A percentile compares a stretch with the other conserved stretches of the same genome.
These are phyloP conservation scores for Agrotis clavis DNA, from an alignment of 2,888 invertebrate species.

Conservation along the genomic window DNA sequence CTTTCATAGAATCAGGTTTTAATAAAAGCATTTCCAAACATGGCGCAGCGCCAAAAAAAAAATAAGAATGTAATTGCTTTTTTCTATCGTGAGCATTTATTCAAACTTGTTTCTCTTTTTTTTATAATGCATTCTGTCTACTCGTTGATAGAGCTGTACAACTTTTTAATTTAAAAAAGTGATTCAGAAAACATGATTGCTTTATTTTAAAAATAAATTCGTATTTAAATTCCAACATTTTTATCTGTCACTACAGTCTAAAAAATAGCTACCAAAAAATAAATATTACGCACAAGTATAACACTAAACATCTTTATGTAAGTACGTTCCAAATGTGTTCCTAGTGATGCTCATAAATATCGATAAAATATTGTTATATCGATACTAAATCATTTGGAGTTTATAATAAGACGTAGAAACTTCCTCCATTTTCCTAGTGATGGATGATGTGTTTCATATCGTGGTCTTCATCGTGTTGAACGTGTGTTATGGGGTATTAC, in stretches of 20 bases:
- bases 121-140: neutral
- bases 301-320: constrained; percentile 58
- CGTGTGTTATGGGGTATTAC: constrained; percentile 52
- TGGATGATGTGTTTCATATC: constrained; percentile 53
- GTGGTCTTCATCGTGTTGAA: constrained; percentile 56
- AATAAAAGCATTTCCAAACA: neutral
- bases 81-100: neutral
- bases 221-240: constrained; percentile 36
- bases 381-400: constrained; percentile 66
- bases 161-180: constrained; percentile 5
- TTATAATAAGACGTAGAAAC: constrained; percentile 64
- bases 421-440: constrained; percentile 63
- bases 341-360: constrained; percentile 68
- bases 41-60: neutral
- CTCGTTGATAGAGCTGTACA: neutral
- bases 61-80: neutral
- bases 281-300: constrained; percentile 51
- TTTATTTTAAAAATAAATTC: constrained; percentile 1
- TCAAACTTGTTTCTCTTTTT: neutral
- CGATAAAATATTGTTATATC: constrained; percentile 69
- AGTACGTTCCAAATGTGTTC: constrained; percentile 61
- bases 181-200: neutral
- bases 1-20: too few species aligned
- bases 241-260: constrained; percentile 45
- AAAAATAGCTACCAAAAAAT: constrained; percentile 42